Conservation (phyloP, 2,888 invertebrate genomes). For the Bugula neritina region DNA sequence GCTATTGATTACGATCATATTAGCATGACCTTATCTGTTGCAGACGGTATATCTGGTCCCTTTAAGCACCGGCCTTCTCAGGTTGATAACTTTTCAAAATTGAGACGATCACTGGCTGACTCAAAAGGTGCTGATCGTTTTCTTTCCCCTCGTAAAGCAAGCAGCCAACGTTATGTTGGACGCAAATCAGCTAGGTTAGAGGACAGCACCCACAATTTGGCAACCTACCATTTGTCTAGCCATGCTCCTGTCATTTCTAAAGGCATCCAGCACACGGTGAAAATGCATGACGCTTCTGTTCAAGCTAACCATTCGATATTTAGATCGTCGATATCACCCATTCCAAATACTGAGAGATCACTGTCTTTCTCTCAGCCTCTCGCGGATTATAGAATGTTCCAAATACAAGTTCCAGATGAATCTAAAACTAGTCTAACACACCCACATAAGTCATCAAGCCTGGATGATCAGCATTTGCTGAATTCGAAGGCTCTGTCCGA, state of each 20-base stretch:
- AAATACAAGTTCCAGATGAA: background rate
- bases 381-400: background rate
- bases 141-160: background rate
- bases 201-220: background rate
- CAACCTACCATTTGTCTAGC: background rate
- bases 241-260: background rate
- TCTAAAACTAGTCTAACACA: background rate
- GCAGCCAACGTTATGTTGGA: background rate
- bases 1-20: background rate
- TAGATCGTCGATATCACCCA: no score
- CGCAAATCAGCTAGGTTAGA: background rate
- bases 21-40: background rate
- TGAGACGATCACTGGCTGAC: background rate
- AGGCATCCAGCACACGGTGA: background rate
- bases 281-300: background rate
- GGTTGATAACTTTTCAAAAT: background rate
- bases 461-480: background rate
- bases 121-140: background rate
- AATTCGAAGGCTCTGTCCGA: background rate
- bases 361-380: background rate
- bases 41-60: conserved; percentile 2
- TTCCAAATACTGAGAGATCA: background rate
- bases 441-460: background rate
- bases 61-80: background rate
- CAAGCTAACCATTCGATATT: background rate